Evolutionary conservation across 1,140 invertebrate genomes (phyloP), one percentile per base, ranked within the genome.

Genomic region (Ostrea denselamellosa): DNA sequence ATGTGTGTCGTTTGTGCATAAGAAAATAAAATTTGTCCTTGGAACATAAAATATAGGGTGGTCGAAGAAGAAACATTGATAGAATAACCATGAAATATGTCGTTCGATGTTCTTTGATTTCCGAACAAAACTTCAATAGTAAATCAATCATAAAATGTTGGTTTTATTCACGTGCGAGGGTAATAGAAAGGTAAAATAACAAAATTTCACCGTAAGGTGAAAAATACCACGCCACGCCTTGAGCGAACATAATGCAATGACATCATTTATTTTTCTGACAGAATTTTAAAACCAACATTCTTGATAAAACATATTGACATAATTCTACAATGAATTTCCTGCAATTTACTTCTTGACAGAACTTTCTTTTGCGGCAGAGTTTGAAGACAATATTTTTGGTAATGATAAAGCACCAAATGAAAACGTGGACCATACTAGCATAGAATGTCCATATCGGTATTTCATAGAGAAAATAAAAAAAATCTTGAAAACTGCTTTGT

Each of bases 131-230:
- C 68, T 77, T 77, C 68, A 77, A 77, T 77, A 77, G 68, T 77
- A 77, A 77, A 77, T 77, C 68, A 77, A 77, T 77, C 68, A 77
- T 77, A 34, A 77, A 77, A 77, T 28, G 9, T 34, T 10, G 25
- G 25, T 77, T 77, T 77, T 14, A 28, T 34, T 28, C 68, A 4
- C 28, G 8, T 28, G 25, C 34, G 22, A 28, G 68, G 17, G 68
- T 14, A 9, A 62, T 77, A 9, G 28, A 34, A 77, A 28, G 17
- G 68, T 77, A 22, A 77, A 34, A 77, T 34, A 14, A 77, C 8
- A 44, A 25, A 77, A 77, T 14, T 77, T 77, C 10, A 34, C 56
- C 56, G 17, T n/a, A 62, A 62, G 56, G 56, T 62, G 56, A 62
- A 62, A 62, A 62, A 62, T 19, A 62, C 56, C 14, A 34, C 68